Base-by-base conservation (phyloP, 2,888 invertebrate genomes). In the Galeopsomyia nigrocyanea region DNA sequence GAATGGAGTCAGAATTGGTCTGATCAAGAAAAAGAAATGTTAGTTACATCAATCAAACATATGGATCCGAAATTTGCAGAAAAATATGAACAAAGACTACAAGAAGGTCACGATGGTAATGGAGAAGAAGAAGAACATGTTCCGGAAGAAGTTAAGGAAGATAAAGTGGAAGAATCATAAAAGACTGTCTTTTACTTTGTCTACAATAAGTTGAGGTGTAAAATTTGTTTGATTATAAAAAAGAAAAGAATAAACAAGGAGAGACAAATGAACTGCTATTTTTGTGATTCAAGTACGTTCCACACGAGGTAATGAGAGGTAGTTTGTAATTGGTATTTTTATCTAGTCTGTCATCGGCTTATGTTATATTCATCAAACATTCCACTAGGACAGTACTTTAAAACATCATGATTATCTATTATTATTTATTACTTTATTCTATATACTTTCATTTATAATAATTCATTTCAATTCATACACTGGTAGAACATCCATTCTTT, bases 1-100 rank as follows among this genome's bases (percentile, higher is more conserved):
- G 94, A 95, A 86, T 95, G 95, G 95, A 92, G 92, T 80, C 90
- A 91, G 17, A 91, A 91, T 79, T 95, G 95, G 95, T 90, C 91
- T 7, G 88, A 90, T 57, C 92, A 92, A 75, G 92, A 94, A 76
- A 92, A 92, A 81, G 91, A 92, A 50, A 89, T 90, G 77, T 88
- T 95, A 47, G 87, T 94, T 50, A 89, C 90, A 69, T 91, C 92
- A 75, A 90, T 95, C 31, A 90, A 91, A 31, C 93, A 93, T 80
- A 89, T 92, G 55, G 95, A 95, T 83, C 83, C 91, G 0, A 90
- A 89, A 70, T 94, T 95, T 81, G 92, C 91, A 2, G 90, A 90
- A 65, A 94, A 94, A 86, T 88, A 86, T 74, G 87, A 88, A 64
- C 82, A 83, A 66, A 82, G 82, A 70, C 69, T 83, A 63, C 79